phyloP scores from a whole-genome alignment of 2,797 vertebrate species.

The Melopsittacus undulatus region DNA sequence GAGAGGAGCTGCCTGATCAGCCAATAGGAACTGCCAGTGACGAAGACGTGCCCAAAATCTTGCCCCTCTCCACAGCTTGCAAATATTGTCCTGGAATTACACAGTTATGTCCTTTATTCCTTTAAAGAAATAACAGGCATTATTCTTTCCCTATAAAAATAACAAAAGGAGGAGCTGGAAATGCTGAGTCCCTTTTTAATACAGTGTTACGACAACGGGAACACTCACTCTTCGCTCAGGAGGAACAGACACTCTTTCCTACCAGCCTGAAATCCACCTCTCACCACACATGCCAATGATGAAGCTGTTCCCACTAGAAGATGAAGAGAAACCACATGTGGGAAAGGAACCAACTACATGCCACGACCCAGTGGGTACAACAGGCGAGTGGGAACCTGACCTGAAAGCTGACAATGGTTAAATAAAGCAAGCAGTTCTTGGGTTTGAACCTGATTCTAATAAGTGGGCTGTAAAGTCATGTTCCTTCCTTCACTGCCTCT shows the following conservation, averaged over 20 bases:
- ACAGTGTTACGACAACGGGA: neutral
- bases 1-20: slow-evolving; percentile 28
- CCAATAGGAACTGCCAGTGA: neutral
- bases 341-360: neutral
- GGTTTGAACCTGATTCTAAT: neutral
- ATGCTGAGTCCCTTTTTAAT: neutral
- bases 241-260: neutral
- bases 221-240: neutral
- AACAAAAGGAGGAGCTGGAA: neutral
- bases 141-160: neutral
- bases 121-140: neutral
- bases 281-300: neutral
- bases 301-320: neutral
- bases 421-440: slow-evolving; percentile 1
- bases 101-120: neutral
- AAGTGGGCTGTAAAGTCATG: neutral
- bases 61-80: neutral
- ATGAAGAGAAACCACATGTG: fast-evolving
- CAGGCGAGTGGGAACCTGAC: neutral
- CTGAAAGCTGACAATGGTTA: neutral
- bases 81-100: neutral
- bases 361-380: neutral
- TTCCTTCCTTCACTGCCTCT: slow-evolving; percentile 27
- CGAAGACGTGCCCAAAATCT: slow-evolving; percentile 7
- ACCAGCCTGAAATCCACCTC: neutral